These are phyloP conservation scores for Catocala nupta DNA, from an alignment of 2,888 invertebrate species.

Conservation along the genomic window DNA sequence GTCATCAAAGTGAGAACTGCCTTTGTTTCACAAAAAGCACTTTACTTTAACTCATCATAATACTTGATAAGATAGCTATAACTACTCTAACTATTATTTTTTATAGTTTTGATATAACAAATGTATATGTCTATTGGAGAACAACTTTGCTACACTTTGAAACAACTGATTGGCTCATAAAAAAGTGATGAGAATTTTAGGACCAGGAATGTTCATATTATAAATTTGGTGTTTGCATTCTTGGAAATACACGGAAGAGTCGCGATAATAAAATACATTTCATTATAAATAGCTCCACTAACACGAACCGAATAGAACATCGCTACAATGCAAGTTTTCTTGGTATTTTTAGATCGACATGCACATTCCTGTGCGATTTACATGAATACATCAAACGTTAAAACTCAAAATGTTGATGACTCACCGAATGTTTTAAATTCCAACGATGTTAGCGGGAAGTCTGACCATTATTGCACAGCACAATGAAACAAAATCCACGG, in stretches of 20 bases:
- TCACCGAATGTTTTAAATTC: slow-evolving; percentile 86
- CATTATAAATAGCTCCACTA: slow-evolving; percentile 62
- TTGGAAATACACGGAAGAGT: slow-evolving; percentile 52
- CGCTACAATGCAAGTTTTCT: slow-evolving; percentile 50
- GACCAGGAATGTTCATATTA: slow-evolving; percentile 37
- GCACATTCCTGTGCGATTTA: slow-evolving; percentile 39
- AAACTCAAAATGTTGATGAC: slow-evolving; percentile 76
- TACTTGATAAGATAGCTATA: no score
- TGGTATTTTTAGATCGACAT: slow-evolving; percentile 56
- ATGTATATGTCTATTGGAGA: neutral
- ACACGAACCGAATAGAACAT: slow-evolving; percentile 50
- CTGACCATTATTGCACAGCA: slow-evolving; percentile 79
- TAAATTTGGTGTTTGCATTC: slow-evolving; percentile 52
- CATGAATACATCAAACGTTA: slow-evolving; percentile 50
- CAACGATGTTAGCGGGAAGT: slow-evolving; percentile 82
- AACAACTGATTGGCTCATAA: neutral
- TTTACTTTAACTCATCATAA: no score
- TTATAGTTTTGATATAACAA: no score
- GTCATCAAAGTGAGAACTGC: no score
- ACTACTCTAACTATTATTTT: no score
- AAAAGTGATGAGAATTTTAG: neutral
- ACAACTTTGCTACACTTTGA: neutral
- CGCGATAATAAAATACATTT: slow-evolving; percentile 52
- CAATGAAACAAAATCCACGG: slow-evolving; percentile 76
- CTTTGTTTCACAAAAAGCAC: no score